Evolutionary conservation across 2,888 invertebrate genomes (phyloP), one percentile per base, ranked within the genome.

Genomic region (Ectemnius cavifrons): DNA sequence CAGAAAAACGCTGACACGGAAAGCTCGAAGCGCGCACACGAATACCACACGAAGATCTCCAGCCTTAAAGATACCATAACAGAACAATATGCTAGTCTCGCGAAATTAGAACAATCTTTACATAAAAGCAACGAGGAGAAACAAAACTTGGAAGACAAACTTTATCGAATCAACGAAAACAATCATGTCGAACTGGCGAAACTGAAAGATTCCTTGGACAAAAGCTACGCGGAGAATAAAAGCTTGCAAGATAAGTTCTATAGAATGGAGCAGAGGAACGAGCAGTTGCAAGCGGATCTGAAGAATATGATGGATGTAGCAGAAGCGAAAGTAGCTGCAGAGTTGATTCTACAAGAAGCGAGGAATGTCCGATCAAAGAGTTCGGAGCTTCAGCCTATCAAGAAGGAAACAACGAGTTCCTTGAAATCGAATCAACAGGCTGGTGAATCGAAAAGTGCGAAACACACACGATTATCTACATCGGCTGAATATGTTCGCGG

Each of bases 141-240:
- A 28, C 37, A 46, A 37, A 45, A 47, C 3, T 58, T 1, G 47
- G 47, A 8, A 46, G 6, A 4, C n/a, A 61, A 63, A 20, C 3
- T 37, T 2, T 2, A 56, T 16, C 6, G 37, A 11, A 6, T 37
- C 0, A 37, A 37, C 11, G 8, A 37, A 11, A 37, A 37, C 37
- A 6, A 37, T 37, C 56, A 49, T 47, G 49, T 37, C 45, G 52
- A 46, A 2, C 52, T 59, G 8, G 8, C 13, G 11, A 60, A 66
- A 37, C 65, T 75, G 6, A 75, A 67, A 5, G 64, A 65, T 6
- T 16, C 18, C 14, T 27, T 68, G 14, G 64, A 45, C 2, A 75
- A 65, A 47, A 45, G 61, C 8, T 47, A 47, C 0, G 62, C 63
- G 27, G 49, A 56, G 20, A 65, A 37, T 23, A 23, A 47, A 27